Evolutionary conservation across 2,113 vertebrate species (phyloP).

Genomic region (Carassius auratus): DNA sequence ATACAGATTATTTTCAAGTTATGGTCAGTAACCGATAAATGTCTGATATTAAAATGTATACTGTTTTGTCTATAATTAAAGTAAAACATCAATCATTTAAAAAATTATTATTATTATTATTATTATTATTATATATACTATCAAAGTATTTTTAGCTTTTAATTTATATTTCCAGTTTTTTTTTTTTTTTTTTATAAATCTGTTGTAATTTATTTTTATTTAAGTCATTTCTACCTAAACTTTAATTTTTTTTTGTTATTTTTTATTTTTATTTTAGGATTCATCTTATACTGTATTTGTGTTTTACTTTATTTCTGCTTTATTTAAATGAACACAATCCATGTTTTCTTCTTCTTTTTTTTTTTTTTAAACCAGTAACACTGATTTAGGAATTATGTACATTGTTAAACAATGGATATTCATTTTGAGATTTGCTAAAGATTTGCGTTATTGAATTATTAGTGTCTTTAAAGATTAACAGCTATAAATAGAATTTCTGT

Average conservation of each 20-base stretch:
- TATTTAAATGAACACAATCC: neutral
- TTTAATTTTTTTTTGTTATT: neutral
- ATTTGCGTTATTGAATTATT: neutral
- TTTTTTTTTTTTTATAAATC: no score
- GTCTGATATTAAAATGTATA: no score
- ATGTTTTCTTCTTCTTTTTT: neutral
- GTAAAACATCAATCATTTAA: no score
- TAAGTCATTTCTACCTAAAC: neutral
- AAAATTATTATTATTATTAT: no score
- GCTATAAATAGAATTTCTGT: neutral
- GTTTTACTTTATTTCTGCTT: neutral
- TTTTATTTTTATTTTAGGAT: no score
- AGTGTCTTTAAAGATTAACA: neutral
- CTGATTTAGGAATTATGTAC: neutral
- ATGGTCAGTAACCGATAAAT: neutral
- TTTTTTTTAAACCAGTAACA: neutral
- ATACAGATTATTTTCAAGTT: no score
- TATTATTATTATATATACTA: neutral
- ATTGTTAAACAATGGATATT: neutral
- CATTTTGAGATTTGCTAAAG: neutral
- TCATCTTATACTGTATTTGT: neutral
- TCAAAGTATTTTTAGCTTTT: no score
- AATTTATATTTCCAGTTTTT: no score
- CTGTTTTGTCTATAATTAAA: neutral
- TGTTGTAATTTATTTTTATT: neutral